A percentile compares a stretch with the other conserved stretches of the same genome.
These are phyloP conservation scores for Toxotes lorentzi DNA, from an alignment of 2,797 vertebrate species.

Conservation along the genomic window DNA sequence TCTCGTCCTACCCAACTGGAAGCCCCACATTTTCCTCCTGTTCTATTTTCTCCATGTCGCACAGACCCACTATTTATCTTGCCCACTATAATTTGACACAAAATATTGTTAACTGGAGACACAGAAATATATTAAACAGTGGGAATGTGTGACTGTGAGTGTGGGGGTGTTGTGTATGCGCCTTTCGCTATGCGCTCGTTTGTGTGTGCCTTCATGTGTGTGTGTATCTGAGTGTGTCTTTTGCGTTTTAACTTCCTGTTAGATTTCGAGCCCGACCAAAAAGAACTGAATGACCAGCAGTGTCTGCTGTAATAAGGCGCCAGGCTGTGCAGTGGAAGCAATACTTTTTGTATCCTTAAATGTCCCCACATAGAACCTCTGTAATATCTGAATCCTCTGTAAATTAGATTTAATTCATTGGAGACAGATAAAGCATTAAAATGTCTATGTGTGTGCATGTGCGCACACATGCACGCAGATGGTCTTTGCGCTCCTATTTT, in stretches of 20 bases:
- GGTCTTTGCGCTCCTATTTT: constrained; percentile 47
- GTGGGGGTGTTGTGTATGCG: constrained; percentile 65
- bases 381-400: constrained; percentile 72
- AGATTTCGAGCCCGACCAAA: constrained; percentile 48
- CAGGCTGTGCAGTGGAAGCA: constrained; percentile 59
- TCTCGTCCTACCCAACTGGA: constrained; percentile 49
- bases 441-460: constrained; percentile 53
- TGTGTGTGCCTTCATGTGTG: constrained; percentile 27
- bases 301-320: constrained; percentile 70
- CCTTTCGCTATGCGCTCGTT: constrained; percentile 14
- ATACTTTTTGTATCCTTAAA: constrained; percentile 71
- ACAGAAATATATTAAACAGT: constrained; percentile 83
- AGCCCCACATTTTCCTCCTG: constrained; percentile 67
- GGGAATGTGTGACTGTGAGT: constrained; percentile 71
- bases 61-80: constrained; percentile 83
- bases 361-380: constrained; percentile 66
- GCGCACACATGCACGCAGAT: constrained; percentile 10
- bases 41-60: constrained; percentile 73
- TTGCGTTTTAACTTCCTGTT: constrained; percentile 64
- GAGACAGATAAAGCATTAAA: constrained; percentile 68
- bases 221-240: constrained; percentile 36
- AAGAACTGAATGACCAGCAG: constrained; percentile 67
- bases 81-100: constrained; percentile 83
- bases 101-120: constrained; percentile 85
- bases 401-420: constrained; percentile 76